phyloP scores from a whole-genome alignment of 2,113 vertebrate species.

The Rousettus leschenaultii region DNA sequence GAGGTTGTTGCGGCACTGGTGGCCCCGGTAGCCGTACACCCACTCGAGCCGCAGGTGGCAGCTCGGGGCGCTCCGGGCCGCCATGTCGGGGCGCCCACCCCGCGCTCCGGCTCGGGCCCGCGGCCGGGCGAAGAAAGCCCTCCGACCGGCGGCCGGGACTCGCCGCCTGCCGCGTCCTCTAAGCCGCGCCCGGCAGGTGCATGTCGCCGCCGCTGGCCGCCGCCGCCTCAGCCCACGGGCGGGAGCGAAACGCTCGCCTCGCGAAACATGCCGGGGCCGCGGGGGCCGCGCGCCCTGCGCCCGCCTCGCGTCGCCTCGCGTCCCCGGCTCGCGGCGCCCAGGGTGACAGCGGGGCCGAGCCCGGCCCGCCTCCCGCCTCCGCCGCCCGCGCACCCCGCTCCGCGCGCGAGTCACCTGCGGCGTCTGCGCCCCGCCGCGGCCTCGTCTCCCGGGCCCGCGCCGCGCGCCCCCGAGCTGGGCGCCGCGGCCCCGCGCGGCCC shows the following conservation, averaged over 20 bases:
- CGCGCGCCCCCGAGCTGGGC: slow-evolving; percentile 31
- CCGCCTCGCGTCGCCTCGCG: neutral
- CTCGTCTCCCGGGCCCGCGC: neutral
- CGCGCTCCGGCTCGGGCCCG: slow-evolving; percentile 49
- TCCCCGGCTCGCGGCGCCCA: neutral
- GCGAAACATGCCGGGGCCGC: slow-evolving; percentile 59
- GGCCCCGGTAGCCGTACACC: slow-evolving; percentile 98
- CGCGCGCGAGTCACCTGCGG: neutral
- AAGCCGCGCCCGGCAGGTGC: slow-evolving; percentile 67
- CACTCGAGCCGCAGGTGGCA: slow-evolving; percentile 98
- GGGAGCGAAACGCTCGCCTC: slow-evolving; percentile 8
- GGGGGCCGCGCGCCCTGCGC: neutral
- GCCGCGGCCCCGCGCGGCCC: neutral
- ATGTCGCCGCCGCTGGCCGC: slow-evolving; percentile 45
- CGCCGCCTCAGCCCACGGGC: slow-evolving; percentile 64
- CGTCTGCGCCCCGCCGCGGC: neutral
- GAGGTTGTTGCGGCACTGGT: slow-evolving; percentile 99
- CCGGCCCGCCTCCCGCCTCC: neutral
- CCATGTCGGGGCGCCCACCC: slow-evolving; percentile 86
- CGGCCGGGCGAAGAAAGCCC: slow-evolving; percentile 3
- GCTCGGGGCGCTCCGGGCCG: slow-evolving; percentile 96
- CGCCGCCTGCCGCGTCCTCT: slow-evolving; percentile 65
- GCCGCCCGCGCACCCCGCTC: neutral
- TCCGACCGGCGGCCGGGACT: slow-evolving; percentile 25
- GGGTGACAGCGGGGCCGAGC: neutral